Evolutionary conservation across 2,797 vertebrate genomes (phyloP), one percentile per base, ranked within the genome.

Genomic region (Dermochelys coriacea): DNA sequence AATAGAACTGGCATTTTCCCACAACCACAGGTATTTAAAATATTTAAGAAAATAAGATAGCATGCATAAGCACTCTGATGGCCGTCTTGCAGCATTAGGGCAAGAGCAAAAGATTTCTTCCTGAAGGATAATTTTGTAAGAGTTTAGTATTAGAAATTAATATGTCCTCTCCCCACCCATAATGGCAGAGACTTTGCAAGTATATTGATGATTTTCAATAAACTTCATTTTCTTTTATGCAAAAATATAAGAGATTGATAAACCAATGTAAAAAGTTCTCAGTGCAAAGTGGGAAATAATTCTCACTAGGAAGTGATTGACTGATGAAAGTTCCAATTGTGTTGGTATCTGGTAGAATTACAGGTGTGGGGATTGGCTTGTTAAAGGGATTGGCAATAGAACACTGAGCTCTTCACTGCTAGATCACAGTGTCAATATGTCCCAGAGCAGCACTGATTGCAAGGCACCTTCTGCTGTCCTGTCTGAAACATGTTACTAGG

Each of bases 11-110:
- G 92, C 86, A 55, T 94, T 96, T 93, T 59, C 86, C 91, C 49
- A 64, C 59, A 94, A 87, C 94, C 95, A 96, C 94, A 97, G 84
- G 92, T 95, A 97, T 97, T 97, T 93, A 0, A 97, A 96, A 97
- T 94, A 95, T 96, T 95, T 96, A 96, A 95, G 87, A 88, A 96
- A 94, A 52, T 71, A 87, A 93, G 77, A 94, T 87, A 96, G 90
- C 88, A 85, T 0, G 0, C 78, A 15, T 23, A 45, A 74, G 23
- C 81, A 85, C 15, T 91, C 90, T 84, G 68, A 50, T 0, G 34
- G 78, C 75, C 88, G 49, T 31, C 1, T 6, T 1, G 1, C 55
- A 79, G 80, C 1, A 5, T 55, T 61, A 50, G 75, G 61, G 82
- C 31, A 83, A 31, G 71, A 96, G 83, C 82, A 16, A 85, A 93